Evolutionary conservation across 2,113 vertebrate species (phyloP).

Genomic region (Xiphorhynchus elegans): DNA sequence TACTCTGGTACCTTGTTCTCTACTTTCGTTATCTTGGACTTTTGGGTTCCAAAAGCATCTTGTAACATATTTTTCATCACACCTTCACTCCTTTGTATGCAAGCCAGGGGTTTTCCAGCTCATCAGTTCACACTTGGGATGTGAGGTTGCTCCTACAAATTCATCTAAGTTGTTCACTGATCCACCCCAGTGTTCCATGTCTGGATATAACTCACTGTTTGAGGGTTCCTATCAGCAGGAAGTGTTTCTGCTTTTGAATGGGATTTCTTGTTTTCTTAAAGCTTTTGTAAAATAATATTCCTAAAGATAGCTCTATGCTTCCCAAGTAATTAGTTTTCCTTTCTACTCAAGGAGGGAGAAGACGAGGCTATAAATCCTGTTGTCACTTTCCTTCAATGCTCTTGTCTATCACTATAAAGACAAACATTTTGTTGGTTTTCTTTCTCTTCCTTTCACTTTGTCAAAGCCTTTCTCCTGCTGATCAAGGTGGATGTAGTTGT

Average conservation of each 20-base stretch:
- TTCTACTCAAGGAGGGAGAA: background rate
- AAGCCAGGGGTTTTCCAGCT: background rate
- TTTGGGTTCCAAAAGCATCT: background rate
- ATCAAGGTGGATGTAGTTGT: background rate
- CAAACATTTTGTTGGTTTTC: background rate
- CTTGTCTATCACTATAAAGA: background rate
- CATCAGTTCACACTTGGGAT: background rate
- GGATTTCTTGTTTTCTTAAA: background rate
- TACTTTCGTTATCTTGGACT: background rate
- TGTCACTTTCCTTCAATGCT: background rate
- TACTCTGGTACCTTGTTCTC: background rate
- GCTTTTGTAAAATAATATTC: background rate
- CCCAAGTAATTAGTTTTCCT: background rate
- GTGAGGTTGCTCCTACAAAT: background rate
- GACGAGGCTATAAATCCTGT: background rate
- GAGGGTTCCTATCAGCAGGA: background rate
- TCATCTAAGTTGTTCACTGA: background rate
- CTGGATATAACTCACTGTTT: background rate
- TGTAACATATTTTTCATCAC: background rate
- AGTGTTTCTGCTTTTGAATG: background rate
- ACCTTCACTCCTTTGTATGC: background rate
- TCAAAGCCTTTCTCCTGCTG: background rate
- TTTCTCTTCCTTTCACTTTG: background rate
- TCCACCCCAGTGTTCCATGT: rapidly evolving
- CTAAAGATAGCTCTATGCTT: background rate